phyloP scores from a whole-genome alignment of 1,140 invertebrate species.

The Ptiloglossa arizonensis region DNA sequence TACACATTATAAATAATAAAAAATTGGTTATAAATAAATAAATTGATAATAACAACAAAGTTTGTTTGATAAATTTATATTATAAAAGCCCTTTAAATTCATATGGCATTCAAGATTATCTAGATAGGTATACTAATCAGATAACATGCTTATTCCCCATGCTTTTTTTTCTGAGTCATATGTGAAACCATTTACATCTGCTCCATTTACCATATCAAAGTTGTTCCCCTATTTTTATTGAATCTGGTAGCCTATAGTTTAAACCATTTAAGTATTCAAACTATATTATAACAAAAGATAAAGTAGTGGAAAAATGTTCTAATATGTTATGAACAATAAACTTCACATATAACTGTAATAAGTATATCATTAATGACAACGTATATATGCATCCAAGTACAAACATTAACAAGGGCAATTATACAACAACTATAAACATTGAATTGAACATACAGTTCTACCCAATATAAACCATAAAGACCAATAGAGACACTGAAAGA shows the following conservation, averaged over 20 bases:
- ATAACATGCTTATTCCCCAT: background rate
- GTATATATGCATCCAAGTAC: background rate
- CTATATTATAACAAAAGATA: background rate
- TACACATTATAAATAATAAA: slow-evolving; percentile 10
- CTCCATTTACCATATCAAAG: slow-evolving; percentile 10
- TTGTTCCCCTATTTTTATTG: background rate
- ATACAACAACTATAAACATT: background rate
- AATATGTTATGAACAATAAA: too few relatives aligned
- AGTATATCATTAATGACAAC: too few relatives aligned
- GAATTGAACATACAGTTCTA: background rate
- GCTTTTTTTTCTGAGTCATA: slow-evolving; percentile 50
- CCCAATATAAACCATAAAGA: background rate
- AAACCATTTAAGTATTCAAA: background rate
- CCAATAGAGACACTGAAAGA: background rate
- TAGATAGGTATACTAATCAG: slow-evolving; percentile 3
- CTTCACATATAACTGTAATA: too few relatives aligned
- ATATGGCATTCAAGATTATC: background rate
- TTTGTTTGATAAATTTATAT: background rate
- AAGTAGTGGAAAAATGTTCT: background rate
- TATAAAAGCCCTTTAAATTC: background rate
- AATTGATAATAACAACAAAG: background rate
- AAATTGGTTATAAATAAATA: background rate
- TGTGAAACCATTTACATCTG: slow-evolving; percentile 42
- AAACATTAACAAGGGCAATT: background rate
- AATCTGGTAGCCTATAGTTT: background rate